These are phyloP conservation scores for Sylvia atricapilla DNA, from an alignment of 2,113 vertebrate genomes.

Conservation along the genomic window DNA sequence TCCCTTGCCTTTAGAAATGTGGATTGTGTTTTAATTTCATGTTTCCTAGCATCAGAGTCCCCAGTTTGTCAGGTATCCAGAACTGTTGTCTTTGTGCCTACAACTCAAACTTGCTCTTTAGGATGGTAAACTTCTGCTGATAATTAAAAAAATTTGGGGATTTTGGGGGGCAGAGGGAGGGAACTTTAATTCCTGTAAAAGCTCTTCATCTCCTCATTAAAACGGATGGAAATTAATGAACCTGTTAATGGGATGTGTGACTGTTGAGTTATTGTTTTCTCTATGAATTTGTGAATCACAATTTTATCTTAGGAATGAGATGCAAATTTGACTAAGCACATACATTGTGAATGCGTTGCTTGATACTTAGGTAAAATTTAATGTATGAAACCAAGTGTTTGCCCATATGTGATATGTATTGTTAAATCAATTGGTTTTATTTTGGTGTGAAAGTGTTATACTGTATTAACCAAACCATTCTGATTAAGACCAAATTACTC, in stretches of 20 bases:
- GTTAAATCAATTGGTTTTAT: neutral
- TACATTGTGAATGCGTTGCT: accelerated
- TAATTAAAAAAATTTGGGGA: neutral
- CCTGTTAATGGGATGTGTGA: no score
- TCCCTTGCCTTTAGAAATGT: neutral
- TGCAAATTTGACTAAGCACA: neutral
- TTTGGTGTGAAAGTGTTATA: neutral
- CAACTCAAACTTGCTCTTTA: neutral
- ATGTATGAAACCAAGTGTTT: neutral
- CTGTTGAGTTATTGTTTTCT: neutral
- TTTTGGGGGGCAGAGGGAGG: neutral
- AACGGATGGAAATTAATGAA: neutral
- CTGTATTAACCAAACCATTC: neutral
- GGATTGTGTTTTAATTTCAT: neutral
- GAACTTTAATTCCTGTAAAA: neutral
- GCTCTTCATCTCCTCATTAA: neutral
- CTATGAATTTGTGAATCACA: neutral
- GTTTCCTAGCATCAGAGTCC: neutral
- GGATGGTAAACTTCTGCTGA: neutral
- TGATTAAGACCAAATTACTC: neutral
- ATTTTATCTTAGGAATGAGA: neutral
- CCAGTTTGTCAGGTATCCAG: neutral
- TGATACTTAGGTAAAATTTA: neutral
- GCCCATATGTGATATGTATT: neutral
- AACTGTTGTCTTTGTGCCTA: neutral